Conservation (phyloP, 2,888 invertebrate genomes). For the Eupithecia centaureata region DNA sequence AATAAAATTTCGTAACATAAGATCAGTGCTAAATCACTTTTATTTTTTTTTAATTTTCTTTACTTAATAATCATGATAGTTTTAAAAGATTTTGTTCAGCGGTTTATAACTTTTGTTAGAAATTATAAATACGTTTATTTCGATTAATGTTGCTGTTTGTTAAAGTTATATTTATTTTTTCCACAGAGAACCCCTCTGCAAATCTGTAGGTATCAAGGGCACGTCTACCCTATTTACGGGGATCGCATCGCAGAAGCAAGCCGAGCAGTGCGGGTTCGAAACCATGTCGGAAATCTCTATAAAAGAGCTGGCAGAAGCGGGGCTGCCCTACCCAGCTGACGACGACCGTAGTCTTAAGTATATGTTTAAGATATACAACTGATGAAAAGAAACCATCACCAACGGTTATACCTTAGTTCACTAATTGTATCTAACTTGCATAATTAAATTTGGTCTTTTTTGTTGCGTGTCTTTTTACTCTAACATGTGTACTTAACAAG, state of each 20-base stretch:
- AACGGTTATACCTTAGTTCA: no score
- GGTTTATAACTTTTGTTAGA: no score
- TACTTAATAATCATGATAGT: no score
- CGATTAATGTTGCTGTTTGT: background rate
- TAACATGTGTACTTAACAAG: no score
- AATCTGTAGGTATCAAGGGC: slow-evolving; percentile 55
- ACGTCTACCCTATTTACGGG: slow-evolving; percentile 69
- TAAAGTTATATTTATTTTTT: background rate
- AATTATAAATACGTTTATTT: background rate
- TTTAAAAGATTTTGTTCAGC: background rate
- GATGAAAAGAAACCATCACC: background rate
- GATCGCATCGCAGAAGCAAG: slow-evolving; percentile 63
- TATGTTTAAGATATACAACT: slow-evolving; percentile 61
- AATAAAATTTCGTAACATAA: no score
- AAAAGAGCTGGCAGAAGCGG: slow-evolving; percentile 59
- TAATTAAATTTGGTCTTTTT: no score
- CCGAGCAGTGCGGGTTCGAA: slow-evolving; percentile 57
- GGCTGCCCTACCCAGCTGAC: slow-evolving; percentile 59
- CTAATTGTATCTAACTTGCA: no score
- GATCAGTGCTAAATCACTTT: no score
- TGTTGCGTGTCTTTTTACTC: no score
- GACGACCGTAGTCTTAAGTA: slow-evolving; percentile 57
- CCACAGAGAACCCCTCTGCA: slow-evolving; percentile 59
- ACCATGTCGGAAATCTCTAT: slow-evolving; percentile 51
- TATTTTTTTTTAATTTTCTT: no score